Evolutionary conservation across 2,888 invertebrate genomes (phyloP), one percentile per base, ranked within the genome.

Genomic region (Hirtodrosophila cameraria): DNA sequence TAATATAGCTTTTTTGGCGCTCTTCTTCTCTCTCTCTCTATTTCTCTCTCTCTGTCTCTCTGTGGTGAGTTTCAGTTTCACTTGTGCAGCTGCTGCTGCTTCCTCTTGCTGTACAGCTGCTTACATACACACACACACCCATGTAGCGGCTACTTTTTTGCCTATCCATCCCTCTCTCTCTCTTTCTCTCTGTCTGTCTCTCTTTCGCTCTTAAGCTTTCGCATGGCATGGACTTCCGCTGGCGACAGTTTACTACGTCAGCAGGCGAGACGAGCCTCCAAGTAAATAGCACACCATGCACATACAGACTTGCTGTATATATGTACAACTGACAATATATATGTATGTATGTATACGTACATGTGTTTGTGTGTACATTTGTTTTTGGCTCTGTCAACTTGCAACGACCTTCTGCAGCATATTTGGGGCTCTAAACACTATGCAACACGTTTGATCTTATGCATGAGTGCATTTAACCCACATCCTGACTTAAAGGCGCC

Each of bases 51-150:
- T 45, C 20, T 16, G 6, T n/a, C 31, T 43, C 38, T 23, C 23
- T 23, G 66, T 84, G 80, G 84, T 80, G 80, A 74, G 25, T 81
- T 80, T 63, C 57, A 49, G 33, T 70, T 49, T 30, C 42, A 18
- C 13, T 55, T 36, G 49, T 64, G 46, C 57, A 52, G 36, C 49
- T 43, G 38, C 46, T 53, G 45, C 39, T 52, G 45, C 61, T 81
- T 71, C 80, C 80, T 80, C 86, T 86, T 80, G 64, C 66, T 66
- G 33, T 57, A 81, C 86, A 81, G 86, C 86, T 86, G 80, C 80
- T 75, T 28, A 41, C 31, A 55, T 52, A 57, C 57, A 60, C 12
- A 31, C 20, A 55, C 38, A 65, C 59, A 52, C 60, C 55, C 52
- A 58, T 55, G n/a, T 46, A 16, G 13, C 9, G 45, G 15, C 36